Evolutionary conservation across 2,113 vertebrate genomes (phyloP).

Genomic region (Chinchilla lanigera): DNA sequence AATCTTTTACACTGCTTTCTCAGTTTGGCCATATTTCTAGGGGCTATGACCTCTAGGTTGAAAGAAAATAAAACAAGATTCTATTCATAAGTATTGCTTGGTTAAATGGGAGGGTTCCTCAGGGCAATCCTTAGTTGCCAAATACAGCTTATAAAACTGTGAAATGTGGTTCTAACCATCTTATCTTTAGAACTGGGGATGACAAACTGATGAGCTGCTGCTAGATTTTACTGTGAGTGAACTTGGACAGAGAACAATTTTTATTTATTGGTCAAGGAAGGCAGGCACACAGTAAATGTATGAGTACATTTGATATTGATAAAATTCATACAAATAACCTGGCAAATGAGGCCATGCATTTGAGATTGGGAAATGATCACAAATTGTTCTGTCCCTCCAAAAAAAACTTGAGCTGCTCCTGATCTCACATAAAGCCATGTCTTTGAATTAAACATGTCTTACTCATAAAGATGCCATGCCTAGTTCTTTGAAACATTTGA

Average conservation of each 20-base stretch:
- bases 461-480: constrained; percentile 48
- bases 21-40: neutral
- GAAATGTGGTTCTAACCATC: neutral
- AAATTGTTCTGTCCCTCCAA: neutral
- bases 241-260: constrained; percentile 18
- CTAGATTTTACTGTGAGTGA: constrained; percentile 21
- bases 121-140: neutral
- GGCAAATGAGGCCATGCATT: constrained; percentile 27
- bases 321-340: constrained; percentile 54
- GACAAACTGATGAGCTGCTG: neutral
- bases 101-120: constrained; percentile 18
- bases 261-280: constrained; percentile 55
- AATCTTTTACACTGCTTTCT: neutral
- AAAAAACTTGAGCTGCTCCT: neutral
- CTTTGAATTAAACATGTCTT: constrained; percentile 66
- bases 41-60: neutral
- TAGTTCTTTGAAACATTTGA: constrained; percentile 62
- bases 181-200: neutral
- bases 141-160: neutral
- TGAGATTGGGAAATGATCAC: constrained; percentile 49
- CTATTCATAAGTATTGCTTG: constrained; percentile 40
- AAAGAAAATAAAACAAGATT: constrained; percentile 41
- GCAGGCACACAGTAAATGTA: constrained; percentile 41
- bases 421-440: constrained; percentile 41
- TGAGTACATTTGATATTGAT: constrained; percentile 56